Conservation (phyloP, 2,113 vertebrate genomes). For the Thermophis baileyi region DNA sequence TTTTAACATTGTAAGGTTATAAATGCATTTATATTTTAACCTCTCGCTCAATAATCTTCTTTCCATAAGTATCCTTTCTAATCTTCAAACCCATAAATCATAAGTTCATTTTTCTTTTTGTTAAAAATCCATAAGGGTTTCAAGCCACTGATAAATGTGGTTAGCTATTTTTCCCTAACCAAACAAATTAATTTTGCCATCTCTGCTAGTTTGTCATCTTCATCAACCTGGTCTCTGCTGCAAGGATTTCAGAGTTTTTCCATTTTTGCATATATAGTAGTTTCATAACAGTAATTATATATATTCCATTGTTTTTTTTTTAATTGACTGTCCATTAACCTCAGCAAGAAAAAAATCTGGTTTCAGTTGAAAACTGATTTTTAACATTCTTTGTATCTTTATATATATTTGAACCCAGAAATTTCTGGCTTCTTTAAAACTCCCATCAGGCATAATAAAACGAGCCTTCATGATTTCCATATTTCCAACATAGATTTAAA, state of each 20-base stretch:
- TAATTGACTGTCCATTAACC: neutral
- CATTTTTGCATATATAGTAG: no score
- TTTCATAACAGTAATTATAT: neutral
- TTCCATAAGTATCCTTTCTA: neutral
- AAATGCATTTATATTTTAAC: neutral
- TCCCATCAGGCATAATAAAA: neutral
- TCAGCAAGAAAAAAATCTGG: neutral
- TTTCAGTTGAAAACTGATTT: neutral
- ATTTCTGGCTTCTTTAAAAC: neutral
- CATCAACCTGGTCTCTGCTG: neutral
- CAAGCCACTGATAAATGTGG: neutral
- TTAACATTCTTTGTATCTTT: neutral
- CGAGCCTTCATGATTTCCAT: neutral
- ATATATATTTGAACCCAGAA: neutral
- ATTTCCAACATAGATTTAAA: neutral
- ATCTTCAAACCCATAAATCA: neutral
- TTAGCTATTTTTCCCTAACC: neutral
- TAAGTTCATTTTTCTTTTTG: neutral
- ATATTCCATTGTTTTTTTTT: neutral
- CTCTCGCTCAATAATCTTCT: neutral
- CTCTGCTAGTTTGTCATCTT: neutral
- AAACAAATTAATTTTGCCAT: neutral
- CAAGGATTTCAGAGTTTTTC: neutral
- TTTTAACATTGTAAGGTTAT: neutral
- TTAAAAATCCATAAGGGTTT: neutral